A percentile compares a stretch with the other conserved stretches of the same genome.
phyloP scores from a whole-genome alignment of 2,888 invertebrate genomes.

The Heteromurus nitidus region DNA sequence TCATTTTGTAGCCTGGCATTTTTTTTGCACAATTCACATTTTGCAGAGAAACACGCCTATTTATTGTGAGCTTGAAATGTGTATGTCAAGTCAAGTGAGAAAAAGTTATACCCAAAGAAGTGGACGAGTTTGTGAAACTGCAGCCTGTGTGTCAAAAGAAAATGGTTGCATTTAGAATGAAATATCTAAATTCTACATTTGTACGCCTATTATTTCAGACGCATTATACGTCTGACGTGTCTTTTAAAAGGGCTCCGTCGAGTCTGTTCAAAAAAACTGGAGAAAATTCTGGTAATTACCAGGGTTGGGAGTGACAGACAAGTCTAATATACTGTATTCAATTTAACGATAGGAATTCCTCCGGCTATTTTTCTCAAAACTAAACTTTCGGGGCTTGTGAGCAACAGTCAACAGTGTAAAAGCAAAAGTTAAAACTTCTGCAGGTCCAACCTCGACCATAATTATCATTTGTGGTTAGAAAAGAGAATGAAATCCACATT shows the following conservation, averaged over 20 bases:
- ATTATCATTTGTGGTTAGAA: not conserved
- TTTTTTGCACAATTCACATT: too few species aligned
- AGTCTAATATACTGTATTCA: not conserved
- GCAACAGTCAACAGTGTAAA: too few species aligned
- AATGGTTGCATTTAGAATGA: too few species aligned
- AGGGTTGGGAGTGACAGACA: not conserved
- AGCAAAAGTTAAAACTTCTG: not conserved
- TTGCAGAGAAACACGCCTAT: slow-evolving; percentile 4
- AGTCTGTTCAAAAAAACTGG: not conserved
- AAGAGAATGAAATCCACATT: not conserved
- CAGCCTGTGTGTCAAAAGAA: too few species aligned
- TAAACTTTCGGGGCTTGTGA: too few species aligned
- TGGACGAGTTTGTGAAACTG: too few species aligned
- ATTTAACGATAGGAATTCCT: not conserved
- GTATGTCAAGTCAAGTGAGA: not conserved
- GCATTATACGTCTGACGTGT: too few species aligned
- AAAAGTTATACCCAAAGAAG: not conserved
- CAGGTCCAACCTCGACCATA: not conserved
- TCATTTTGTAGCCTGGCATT: too few species aligned
- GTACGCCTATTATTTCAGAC: too few species aligned
- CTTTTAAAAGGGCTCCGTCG: not conserved
- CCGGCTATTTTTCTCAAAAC: too few species aligned
- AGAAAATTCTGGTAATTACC: not conserved
- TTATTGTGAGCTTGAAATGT: not conserved
- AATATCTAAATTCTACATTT: too few species aligned